phyloP scores from a whole-genome alignment of 1,140 invertebrate genomes.

The Lepidurus packardi region DNA sequence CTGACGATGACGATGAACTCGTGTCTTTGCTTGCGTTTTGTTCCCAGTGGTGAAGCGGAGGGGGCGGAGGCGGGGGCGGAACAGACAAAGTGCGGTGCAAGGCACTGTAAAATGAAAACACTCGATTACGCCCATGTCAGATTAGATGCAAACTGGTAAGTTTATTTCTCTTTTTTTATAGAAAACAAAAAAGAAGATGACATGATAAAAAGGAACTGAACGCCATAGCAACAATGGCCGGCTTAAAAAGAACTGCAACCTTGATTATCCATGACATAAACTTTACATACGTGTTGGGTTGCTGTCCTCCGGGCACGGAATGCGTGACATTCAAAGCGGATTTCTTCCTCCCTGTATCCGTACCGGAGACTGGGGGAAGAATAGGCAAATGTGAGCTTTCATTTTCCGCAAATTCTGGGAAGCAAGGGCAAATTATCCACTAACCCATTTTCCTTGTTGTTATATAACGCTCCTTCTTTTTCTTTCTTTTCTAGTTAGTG shows the following conservation, averaged over 20 bases:
- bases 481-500: too few species aligned
- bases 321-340: not conserved
- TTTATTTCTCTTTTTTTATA: not conserved
- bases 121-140: not conserved
- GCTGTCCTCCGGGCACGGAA: not conserved
- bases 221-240: too few species aligned
- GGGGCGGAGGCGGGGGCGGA: constrained; percentile 57
- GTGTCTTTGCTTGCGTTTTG: constrained; percentile 25
- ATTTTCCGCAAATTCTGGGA: constrained; percentile 22
- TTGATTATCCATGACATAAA: not conserved
- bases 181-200: not conserved
- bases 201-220: not conserved
- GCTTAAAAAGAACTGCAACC: not conserved
- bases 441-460: not conserved
- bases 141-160: too few species aligned
- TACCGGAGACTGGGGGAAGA: not conserved
- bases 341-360: constrained; percentile 3
- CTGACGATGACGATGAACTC: not conserved
- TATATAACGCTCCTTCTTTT: too few species aligned
- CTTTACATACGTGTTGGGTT: not conserved
- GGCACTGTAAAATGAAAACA: not conserved
- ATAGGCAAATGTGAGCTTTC: not conserved
- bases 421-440: constrained; percentile 24
- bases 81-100: constrained; percentile 27
- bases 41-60: constrained; percentile 46